Evolutionary conservation across 2,888 invertebrate genomes (phyloP).

Genomic region (Hartigia nigra): DNA sequence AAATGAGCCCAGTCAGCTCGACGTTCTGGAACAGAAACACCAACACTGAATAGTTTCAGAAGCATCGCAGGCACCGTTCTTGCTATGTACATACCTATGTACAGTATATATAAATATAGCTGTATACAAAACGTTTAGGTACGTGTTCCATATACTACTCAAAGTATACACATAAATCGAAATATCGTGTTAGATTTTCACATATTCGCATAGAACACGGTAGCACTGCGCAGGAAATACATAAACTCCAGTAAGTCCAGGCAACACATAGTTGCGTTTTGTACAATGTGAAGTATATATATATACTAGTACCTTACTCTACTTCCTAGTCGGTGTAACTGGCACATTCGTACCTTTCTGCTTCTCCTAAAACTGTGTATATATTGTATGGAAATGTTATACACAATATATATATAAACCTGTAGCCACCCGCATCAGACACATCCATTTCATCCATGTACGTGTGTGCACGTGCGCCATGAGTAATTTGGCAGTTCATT

Average conservation of each 20-base stretch:
- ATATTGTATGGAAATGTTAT: too few species aligned
- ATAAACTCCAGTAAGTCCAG: neutral
- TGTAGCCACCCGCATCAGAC: neutral
- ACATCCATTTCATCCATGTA: neutral
- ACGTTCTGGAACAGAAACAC: slow-evolving; percentile 21
- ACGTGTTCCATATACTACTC: slow-evolving; percentile 5
- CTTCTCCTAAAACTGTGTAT: too few species aligned
- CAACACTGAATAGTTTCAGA: slow-evolving; percentile 27
- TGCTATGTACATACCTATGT: slow-evolving; percentile 11
- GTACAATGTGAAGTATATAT: neutral
- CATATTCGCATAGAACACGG: slow-evolving; percentile 19
- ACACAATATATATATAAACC: neutral
- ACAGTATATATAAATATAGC: slow-evolving; percentile 8
- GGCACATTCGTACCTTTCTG: too few species aligned
- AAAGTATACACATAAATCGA: slow-evolving; percentile 16
- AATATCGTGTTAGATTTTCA: slow-evolving; percentile 12
- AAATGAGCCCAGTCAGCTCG: slow-evolving; percentile 18
- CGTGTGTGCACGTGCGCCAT: neutral
- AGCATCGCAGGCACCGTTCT: slow-evolving; percentile 22
- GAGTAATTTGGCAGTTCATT: neutral
- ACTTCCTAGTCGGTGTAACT: too few species aligned
- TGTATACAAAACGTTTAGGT: neutral
- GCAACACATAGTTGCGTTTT: neutral
- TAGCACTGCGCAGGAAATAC: neutral
- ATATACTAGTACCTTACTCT: too few species aligned